phyloP scores from a whole-genome alignment of 2,888 invertebrate species.

The Ametastegia equiseti region DNA sequence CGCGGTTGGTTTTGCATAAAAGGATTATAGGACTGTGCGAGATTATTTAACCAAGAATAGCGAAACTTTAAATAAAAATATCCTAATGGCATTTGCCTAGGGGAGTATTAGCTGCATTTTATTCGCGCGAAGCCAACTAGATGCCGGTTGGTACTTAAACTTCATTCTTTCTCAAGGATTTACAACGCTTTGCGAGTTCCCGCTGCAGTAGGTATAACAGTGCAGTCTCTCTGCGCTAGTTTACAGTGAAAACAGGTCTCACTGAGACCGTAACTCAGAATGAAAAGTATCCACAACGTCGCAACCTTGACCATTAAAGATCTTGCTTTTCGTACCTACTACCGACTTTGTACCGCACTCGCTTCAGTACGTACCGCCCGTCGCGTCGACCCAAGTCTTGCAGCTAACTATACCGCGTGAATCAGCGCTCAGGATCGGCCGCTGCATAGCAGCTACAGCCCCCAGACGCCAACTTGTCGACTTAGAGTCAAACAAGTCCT shows the following conservation, averaged over 20 bases:
- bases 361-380: too few relatives aligned
- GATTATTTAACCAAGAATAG: constrained; percentile 6
- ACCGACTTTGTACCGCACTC: not conserved
- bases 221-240: not conserved
- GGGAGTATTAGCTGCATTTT: not conserved
- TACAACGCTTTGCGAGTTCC: not conserved
- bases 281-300: not conserved
- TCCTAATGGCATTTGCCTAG: not conserved
- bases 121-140: constrained; percentile 2
- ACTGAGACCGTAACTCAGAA: not conserved
- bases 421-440: not conserved
- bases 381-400: not conserved
- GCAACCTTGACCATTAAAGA: not conserved
- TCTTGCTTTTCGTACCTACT: not conserved
- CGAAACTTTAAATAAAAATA: not conserved
- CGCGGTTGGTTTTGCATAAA: not conserved
- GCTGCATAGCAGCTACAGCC: too few relatives aligned
- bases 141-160: not conserved
- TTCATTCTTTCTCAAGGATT: constrained; percentile 26
- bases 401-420: not conserved
- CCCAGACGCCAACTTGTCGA: not conserved
- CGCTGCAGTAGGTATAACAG: not conserved
- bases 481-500: not conserved
- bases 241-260: not conserved
- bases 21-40: not conserved